Conservation (phyloP, 2,888 invertebrate species). For the Geotrupes spiniger region DNA sequence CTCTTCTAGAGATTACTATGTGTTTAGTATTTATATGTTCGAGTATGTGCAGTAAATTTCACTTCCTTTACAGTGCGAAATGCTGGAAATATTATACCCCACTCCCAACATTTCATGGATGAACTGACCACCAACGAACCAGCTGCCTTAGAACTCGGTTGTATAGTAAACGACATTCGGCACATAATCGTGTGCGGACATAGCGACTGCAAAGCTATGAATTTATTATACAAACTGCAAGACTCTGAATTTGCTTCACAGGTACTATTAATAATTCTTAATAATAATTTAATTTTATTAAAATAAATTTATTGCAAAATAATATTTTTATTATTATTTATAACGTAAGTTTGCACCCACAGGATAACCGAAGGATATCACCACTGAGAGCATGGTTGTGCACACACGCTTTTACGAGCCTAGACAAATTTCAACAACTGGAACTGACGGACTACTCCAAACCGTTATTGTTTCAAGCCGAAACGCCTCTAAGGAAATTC, state of each 20-base stretch:
- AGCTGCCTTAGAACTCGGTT: slow-evolving; percentile 92
- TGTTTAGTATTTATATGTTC: too few relatives aligned
- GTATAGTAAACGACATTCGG: slow-evolving; percentile 84
- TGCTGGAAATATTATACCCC: slow-evolving; percentile 93
- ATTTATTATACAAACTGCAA: slow-evolving; percentile 79
- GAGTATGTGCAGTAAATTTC: too few relatives aligned
- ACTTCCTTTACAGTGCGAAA: slow-evolving; percentile 75
- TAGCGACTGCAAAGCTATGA: slow-evolving; percentile 98
- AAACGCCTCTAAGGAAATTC: slow-evolving; percentile 83
- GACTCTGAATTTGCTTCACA: slow-evolving; percentile 73
- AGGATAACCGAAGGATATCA: slow-evolving; percentile 77
- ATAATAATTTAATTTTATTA: slow-evolving; percentile 1
- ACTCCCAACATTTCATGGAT: slow-evolving; percentile 82
- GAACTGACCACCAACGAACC: slow-evolving; percentile 92
- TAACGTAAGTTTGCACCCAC: slow-evolving; percentile 33
- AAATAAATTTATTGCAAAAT: slow-evolving; percentile 2
- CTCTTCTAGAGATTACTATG: too few relatives aligned
- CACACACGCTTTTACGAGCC: slow-evolving; percentile 77
- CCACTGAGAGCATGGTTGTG: slow-evolving; percentile 91
- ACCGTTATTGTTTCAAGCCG: slow-evolving; percentile 81
- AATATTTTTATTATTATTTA: slow-evolving; percentile 6
- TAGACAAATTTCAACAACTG: slow-evolving; percentile 78
- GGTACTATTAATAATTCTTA: slow-evolving; percentile 45
- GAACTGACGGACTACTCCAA: slow-evolving; percentile 60
- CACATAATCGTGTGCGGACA: slow-evolving; percentile 97